Conservation (phyloP, 2,113 vertebrate species). For the Apodemus sylvaticus region DNA sequence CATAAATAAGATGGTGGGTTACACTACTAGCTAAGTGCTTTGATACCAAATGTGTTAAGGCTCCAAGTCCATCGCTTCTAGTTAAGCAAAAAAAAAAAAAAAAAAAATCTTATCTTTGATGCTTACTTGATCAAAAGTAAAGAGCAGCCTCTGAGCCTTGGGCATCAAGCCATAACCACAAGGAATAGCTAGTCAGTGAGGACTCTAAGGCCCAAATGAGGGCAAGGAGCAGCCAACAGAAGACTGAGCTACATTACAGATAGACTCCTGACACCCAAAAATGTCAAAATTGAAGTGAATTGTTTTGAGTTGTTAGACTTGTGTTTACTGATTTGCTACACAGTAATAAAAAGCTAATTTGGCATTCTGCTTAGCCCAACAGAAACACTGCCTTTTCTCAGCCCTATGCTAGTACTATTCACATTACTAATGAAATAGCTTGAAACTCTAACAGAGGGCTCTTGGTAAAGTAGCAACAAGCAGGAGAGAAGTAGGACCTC, state of each 20-base stretch:
- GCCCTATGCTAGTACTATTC: not conserved
- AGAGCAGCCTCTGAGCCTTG: not conserved
- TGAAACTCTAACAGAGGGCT: not conserved
- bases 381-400: conserved; percentile 13
- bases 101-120: not conserved
- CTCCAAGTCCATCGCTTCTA: not conserved
- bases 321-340: not conserved
- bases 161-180: not conserved
- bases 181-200: not conserved
- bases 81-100: not conserved
- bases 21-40: not conserved
- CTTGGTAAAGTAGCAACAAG: not conserved
- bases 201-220: not conserved
- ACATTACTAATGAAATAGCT: not conserved
- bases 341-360: not conserved
- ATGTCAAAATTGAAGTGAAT: not conserved
- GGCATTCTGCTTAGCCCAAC: not conserved
- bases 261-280: not conserved
- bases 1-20: not conserved
- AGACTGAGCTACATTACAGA: not conserved
- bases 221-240: not conserved
- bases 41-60: not conserved
- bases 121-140: not conserved
- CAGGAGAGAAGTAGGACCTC: not conserved
- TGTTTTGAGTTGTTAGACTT: not conserved